These are phyloP conservation scores for Sardina pilchardus DNA, from an alignment of 2,113 vertebrate species.

Conservation along the genomic window DNA sequence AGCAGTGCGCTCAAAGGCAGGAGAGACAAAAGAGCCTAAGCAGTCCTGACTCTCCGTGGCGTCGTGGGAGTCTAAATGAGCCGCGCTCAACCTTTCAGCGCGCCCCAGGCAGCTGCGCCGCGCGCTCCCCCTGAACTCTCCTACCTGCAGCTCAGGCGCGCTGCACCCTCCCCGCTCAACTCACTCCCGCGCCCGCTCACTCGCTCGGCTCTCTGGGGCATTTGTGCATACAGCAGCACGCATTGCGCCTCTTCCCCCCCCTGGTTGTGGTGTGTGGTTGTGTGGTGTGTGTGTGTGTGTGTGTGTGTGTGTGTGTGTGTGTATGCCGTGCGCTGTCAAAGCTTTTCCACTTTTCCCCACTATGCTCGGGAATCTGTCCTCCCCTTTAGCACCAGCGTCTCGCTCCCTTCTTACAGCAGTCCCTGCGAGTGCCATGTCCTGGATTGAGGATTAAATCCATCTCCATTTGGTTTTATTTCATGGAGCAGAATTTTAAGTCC, in stretches of 20 bases:
- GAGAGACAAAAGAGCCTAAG: not conserved
- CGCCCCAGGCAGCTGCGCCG: not conserved
- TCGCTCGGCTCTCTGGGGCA: not conserved
- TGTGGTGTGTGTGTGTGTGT: no score
- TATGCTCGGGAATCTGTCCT: not conserved
- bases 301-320: no score
- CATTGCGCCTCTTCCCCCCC: not conserved
- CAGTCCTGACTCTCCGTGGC: not conserved
- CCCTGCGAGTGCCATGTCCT: not conserved
- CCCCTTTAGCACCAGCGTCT: not conserved
- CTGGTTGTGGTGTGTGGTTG: not conserved
- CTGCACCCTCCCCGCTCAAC: not conserved
- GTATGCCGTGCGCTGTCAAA: not conserved
- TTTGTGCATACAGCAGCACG: not conserved
- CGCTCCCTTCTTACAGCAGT: not conserved
- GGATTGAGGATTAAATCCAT: not conserved
- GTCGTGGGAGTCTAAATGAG: conserved; percentile 6
- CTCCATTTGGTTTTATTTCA: conserved; percentile 1
- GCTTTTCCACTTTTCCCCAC: not conserved
- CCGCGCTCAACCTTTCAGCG: conserved; percentile 10
- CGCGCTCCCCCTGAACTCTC: conserved; percentile 13
- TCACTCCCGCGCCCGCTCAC: not conserved
- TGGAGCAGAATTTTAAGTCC: not conserved
- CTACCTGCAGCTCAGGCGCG: not conserved
- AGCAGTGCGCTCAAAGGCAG: not conserved